Percentiles rank a stretch among this genome's conserved stretches.
Evolutionary conservation across 2,113 vertebrate genomes (phyloP).

Genomic region (Origma solitaria): DNA sequence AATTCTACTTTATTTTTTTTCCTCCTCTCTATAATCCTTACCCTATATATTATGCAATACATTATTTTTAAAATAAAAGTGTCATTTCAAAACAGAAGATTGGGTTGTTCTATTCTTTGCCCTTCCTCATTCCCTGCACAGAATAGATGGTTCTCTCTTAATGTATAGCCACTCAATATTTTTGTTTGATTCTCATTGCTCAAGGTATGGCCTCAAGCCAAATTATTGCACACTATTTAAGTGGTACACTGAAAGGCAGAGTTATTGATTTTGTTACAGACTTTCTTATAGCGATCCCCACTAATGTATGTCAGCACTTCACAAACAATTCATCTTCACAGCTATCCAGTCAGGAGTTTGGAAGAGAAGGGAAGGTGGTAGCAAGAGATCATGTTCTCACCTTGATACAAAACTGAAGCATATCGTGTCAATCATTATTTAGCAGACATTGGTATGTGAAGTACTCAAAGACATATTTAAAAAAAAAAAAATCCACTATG

Average conservation of each 20-base stretch:
- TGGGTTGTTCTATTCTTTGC: not conserved
- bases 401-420: not conserved
- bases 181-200: constrained; percentile 15
- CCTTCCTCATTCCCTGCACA: not conserved
- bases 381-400: not conserved
- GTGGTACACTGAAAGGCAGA: not conserved
- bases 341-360: not conserved
- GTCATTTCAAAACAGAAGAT: not conserved
- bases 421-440: not conserved
- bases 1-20: not conserved
- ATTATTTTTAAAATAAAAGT: not conserved
- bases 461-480: not conserved
- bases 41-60: not conserved
- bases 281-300: not conserved
- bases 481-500: accelerated
- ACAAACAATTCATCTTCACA: constrained; percentile 11
- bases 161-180: not conserved
- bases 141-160: not conserved
- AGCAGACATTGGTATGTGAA: no score
- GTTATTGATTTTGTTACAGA: not conserved
- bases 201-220: not conserved
- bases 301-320: not conserved
- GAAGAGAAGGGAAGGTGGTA: not conserved
- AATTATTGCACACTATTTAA: not conserved
- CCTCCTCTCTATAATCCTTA: not conserved